Conservation (phyloP, 2,113 vertebrate genomes). For the Cynocephalus volans region DNA sequence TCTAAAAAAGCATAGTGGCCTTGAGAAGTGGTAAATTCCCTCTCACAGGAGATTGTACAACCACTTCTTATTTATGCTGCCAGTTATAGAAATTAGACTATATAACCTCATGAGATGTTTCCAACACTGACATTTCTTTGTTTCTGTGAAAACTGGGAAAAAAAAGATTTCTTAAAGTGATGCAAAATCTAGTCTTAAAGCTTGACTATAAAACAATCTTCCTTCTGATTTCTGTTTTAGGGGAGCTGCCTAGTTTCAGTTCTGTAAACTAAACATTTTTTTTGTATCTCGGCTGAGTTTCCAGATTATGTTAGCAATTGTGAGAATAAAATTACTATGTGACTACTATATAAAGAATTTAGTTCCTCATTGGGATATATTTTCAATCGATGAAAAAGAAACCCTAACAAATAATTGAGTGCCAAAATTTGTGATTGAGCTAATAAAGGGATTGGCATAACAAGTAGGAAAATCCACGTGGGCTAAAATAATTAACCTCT, state of each 20-base stretch:
- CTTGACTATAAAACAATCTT: not conserved
- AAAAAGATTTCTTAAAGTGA: not conserved
- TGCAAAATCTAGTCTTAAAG: not conserved
- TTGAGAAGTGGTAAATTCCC: not conserved
- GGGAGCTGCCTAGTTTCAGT: not conserved
- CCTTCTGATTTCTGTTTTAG: not conserved
- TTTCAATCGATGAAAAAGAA: constrained; percentile 52
- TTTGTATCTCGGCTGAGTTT: not conserved
- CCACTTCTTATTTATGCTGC: not conserved
- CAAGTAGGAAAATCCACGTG: constrained; percentile 27
- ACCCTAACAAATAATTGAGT: not conserved
- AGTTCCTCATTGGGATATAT: not conserved
- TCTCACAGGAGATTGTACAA: not conserved
- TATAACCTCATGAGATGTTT: not conserved
- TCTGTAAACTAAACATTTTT: constrained; percentile 2
- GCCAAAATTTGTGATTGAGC: not conserved
- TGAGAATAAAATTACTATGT: constrained; percentile 26
- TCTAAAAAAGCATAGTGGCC: not conserved
- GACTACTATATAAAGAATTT: not conserved
- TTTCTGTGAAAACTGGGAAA: not conserved
- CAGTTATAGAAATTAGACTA: not conserved
- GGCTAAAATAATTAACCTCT: constrained; percentile 43
- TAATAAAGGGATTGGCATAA: constrained; percentile 30
- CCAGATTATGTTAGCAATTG: not conserved
- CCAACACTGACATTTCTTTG: not conserved